These are phyloP conservation scores for Parazoanthus atlanticus DNA, from an alignment of 92 coral and sea anemone genomes.

Conservation along the genomic window DNA sequence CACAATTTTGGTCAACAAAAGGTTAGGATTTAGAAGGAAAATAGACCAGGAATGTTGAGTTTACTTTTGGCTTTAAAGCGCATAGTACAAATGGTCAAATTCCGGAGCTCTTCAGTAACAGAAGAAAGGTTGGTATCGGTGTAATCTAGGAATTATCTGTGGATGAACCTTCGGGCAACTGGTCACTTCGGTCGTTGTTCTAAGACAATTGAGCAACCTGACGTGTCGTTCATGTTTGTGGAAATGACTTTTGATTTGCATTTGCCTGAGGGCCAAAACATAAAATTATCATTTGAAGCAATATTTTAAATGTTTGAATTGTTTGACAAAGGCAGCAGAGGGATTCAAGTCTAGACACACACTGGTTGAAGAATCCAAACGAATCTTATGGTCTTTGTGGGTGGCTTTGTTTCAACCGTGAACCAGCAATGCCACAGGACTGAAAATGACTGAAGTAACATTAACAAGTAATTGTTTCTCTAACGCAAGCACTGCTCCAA, in stretches of 20 bases:
- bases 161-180: background rate
- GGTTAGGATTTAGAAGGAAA: background rate
- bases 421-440: background rate
- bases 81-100: too few species aligned
- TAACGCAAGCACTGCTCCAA: background rate
- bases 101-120: background rate
- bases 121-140: background rate
- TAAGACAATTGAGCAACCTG: background rate
- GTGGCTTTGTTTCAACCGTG: background rate
- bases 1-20: background rate
- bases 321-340: background rate
- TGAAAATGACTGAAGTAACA: background rate
- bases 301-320: too few species aligned
- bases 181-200: background rate
- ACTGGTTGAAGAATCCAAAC: background rate
- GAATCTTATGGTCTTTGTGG: background rate
- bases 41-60: background rate
- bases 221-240: background rate
- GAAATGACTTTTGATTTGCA: background rate
- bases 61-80: background rate
- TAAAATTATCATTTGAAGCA: background rate
- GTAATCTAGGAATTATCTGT: background rate
- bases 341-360: constrained; percentile 1
- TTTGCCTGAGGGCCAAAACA: background rate
- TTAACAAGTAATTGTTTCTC: background rate